Conservation (phyloP, 1,140 invertebrate genomes). For the Xylocopa sonorina region DNA sequence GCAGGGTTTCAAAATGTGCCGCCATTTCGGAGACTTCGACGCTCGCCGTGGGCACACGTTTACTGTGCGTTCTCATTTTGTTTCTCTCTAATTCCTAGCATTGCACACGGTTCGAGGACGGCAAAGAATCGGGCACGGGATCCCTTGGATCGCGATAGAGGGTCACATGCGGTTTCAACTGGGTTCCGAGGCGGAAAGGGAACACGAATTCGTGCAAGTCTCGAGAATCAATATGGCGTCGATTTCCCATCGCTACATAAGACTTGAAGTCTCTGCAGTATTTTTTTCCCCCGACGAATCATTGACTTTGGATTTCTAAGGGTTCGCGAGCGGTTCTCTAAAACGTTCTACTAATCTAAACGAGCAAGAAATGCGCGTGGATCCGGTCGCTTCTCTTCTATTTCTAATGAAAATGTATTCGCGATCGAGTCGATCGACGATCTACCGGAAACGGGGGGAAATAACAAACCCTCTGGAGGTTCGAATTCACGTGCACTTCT, state of each 20-base stretch:
- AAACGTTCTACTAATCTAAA: slow-evolving; percentile 30
- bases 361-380: slow-evolving; percentile 31
- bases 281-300: background rate
- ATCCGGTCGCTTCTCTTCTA: background rate
- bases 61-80: background rate
- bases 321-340: slow-evolving; percentile 11
- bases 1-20: background rate
- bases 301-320: background rate
- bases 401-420: background rate
- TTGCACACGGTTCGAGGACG: slow-evolving; percentile 70
- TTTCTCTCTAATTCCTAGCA: slow-evolving; percentile 71
- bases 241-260: background rate
- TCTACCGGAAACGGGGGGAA: background rate
- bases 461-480: background rate
- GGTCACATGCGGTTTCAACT: background rate
- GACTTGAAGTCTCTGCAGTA: background rate
- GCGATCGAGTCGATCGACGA: background rate
- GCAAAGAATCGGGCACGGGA: slow-evolving; percentile 57
- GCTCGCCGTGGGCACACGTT: background rate
- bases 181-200: background rate
- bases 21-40: background rate
- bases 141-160: slow-evolving; percentile 19
- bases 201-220: background rate
- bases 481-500: background rate
- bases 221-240: background rate